These are phyloP conservation scores for Pitangus sulphuratus DNA, from an alignment of 2,797 vertebrate genomes.

Conservation along the genomic window DNA sequence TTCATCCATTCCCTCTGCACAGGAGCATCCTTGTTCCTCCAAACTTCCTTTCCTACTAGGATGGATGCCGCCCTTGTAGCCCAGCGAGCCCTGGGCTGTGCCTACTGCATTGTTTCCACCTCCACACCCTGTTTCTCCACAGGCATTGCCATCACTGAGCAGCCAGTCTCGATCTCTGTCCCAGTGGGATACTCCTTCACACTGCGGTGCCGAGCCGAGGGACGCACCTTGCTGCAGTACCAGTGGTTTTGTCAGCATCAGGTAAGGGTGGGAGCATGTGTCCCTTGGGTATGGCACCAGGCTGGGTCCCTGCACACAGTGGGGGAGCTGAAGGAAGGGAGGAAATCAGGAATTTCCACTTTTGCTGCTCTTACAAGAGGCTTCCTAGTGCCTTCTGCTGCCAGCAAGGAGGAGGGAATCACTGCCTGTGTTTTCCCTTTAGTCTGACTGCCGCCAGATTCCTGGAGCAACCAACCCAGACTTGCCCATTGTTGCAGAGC, in stretches of 20 bases:
- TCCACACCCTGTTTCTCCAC: not conserved
- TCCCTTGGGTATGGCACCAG: not conserved
- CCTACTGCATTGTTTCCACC: not conserved
- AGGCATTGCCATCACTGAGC: conserved; percentile 83
- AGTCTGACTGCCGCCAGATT: conserved; percentile 69
- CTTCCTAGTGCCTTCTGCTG: not conserved
- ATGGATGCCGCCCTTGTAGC: not conserved
- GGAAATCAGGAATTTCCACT: not conserved
- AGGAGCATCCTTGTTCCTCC: not conserved
- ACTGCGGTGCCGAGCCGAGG: conserved; percentile 81
- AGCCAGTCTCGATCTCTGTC: conserved; percentile 80
- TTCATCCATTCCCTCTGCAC: not conserved
- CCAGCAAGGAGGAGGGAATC: not conserved
- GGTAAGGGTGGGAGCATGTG: conserved; percentile 53
- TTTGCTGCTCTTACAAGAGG: not conserved
- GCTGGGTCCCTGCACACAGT: accelerated
- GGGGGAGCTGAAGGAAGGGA: not conserved
- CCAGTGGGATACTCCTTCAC: conserved; percentile 78
- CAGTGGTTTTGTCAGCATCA: conserved; percentile 86
- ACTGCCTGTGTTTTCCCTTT: not conserved
- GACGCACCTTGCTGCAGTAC: conserved; percentile 74
- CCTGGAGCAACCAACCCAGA: conserved; percentile 76
- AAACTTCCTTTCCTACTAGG: too few relatives aligned
- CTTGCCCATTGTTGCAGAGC: conserved; percentile 74
- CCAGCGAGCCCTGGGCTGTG: too few relatives aligned